Percentiles rank a stretch among this genome's conserved stretches.
Evolutionary conservation across 2,113 vertebrate genomes (phyloP).

Genomic region (Emydocephalus ijimae): DNA sequence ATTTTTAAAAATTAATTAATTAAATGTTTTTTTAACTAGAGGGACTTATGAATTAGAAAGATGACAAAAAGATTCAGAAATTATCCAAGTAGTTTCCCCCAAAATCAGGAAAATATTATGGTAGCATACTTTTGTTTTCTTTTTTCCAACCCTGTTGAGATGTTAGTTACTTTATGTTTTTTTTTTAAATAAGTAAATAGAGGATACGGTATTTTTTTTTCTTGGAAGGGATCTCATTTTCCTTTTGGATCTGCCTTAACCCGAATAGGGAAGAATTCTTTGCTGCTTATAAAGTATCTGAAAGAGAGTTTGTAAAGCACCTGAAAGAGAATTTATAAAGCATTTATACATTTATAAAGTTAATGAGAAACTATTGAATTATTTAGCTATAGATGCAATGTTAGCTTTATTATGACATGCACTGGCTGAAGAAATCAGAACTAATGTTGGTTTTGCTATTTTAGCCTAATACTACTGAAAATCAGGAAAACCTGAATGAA

Average conservation of each 20-base stretch:
- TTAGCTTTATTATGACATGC: neutral
- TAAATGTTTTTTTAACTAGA: conserved; percentile 13
- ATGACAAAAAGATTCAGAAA: neutral
- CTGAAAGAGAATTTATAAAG: neutral
- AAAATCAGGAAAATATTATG: neutral
- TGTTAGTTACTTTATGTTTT: neutral
- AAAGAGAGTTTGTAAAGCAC: neutral
- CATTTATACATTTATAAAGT: neutral
- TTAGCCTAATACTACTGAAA: conserved; percentile 75
- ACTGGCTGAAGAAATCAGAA: neutral
- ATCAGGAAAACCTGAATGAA: conserved; percentile 57
- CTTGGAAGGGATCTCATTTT: neutral
- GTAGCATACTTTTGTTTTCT: neutral
- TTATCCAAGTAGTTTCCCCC: neutral
- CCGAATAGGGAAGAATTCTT: neutral
- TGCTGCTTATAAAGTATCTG: neutral
- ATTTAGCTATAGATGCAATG: neutral
- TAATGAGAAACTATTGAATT: neutral
- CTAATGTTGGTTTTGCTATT: conserved; percentile 40
- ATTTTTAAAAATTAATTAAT: neutral
- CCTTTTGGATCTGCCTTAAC: neutral
- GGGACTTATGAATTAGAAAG: neutral
- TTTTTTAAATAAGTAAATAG: neutral
- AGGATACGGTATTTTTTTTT: neutral
- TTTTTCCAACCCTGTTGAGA: neutral